Percentiles rank a stretch among this genome's conserved stretches.
phyloP scores from a whole-genome alignment of 30 jellyfish, hydroid and myxozoan species.

The Aurelia sp. region DNA sequence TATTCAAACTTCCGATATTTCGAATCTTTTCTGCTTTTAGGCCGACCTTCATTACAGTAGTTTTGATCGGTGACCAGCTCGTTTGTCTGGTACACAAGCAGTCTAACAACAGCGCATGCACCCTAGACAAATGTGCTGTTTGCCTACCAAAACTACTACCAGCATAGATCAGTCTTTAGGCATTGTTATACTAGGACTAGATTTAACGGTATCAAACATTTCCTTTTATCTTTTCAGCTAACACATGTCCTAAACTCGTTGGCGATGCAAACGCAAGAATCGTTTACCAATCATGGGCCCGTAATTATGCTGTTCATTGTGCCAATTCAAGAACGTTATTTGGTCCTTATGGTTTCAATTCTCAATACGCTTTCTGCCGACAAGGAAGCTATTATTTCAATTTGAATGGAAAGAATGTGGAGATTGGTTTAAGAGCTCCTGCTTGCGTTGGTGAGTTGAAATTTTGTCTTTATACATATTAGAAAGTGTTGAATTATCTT shows the following conservation, averaged over 20 bases:
- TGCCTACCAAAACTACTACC: no score
- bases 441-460: slow-evolving; percentile 84
- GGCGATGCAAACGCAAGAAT: slow-evolving; percentile 45
- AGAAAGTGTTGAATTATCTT: no score
- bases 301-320: slow-evolving; percentile 33
- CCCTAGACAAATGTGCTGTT: no score
- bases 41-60: no score
- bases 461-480: not conserved
- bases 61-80: no score
- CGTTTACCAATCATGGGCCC: not conserved
- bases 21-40: no score
- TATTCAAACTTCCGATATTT: no score
- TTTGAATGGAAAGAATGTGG: not conserved
- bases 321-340: slow-evolving; percentile 22
- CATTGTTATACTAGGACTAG: no score
- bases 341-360: slow-evolving; percentile 61
- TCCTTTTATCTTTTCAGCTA: slow-evolving; percentile 26
- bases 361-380: slow-evolving; percentile 44
- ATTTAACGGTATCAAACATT: no score
- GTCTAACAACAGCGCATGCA: no score
- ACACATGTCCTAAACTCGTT: slow-evolving; percentile 13
- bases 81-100: no score
- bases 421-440: slow-evolving; percentile 73
- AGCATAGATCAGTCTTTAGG: no score
- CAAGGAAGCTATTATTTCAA: slow-evolving; percentile 37